Evolutionary conservation across 1,140 invertebrate species (phyloP).

Genomic region (Lepidostoma basale): DNA sequence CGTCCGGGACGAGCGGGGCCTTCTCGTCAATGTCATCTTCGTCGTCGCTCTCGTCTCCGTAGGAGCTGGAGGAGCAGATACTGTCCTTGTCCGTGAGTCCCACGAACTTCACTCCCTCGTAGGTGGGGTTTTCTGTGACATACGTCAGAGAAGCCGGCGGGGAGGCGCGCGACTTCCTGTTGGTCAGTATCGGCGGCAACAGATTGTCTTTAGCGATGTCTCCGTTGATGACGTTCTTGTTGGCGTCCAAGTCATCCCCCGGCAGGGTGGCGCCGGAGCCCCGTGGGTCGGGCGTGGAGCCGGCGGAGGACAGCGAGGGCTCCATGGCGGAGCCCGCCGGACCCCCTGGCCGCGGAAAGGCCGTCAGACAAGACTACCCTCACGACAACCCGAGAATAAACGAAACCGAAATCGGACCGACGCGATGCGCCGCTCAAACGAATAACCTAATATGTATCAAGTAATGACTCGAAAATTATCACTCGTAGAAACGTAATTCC

Average conservation of each 20-base stretch:
- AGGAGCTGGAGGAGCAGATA: constrained; percentile 57
- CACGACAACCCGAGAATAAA: background rate
- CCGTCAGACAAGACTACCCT: background rate
- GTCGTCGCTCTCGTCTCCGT: constrained; percentile 48
- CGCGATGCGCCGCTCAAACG: no score
- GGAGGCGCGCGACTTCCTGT: background rate
- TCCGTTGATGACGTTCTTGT: constrained; percentile 32
- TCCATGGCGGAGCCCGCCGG: background rate
- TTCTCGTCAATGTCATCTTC: constrained; percentile 43
- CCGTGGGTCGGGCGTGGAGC: constrained; percentile 50
- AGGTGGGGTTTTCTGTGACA: constrained; percentile 33
- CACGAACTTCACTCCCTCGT: constrained; percentile 60
- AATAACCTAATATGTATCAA: constrained; percentile 30
- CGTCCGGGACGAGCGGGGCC: constrained; percentile 69
- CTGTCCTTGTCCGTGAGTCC: constrained; percentile 60
- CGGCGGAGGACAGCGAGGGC: constrained; percentile 47
- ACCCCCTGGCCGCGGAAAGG: background rate
- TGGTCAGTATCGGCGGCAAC: background rate
- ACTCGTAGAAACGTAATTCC: constrained; percentile 31
- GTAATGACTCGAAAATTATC: constrained; percentile 40
- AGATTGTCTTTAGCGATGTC: constrained; percentile 12
- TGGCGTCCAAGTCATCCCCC: constrained; percentile 43
- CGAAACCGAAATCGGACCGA: constrained; percentile 19
- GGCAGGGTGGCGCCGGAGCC: constrained; percentile 42
- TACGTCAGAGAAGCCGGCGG: constrained; percentile 23